Percentiles rank a stretch among this genome's conserved stretches.
phyloP scores from a whole-genome alignment of 2,888 invertebrate species.

The Escarpia spicata region DNA sequence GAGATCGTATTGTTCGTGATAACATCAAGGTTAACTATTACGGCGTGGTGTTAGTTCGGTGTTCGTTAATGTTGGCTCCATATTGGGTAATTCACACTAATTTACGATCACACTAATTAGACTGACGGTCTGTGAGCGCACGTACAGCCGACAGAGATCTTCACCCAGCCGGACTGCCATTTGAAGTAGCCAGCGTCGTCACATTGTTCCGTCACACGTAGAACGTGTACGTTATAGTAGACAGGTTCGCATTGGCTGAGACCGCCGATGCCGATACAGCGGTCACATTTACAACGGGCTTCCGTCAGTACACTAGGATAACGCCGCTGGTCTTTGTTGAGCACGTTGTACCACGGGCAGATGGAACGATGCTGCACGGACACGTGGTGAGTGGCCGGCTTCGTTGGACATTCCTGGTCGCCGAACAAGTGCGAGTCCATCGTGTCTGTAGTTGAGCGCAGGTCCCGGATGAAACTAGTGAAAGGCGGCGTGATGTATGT shows the following conservation, averaged over 20 bases:
- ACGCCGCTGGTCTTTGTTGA: constrained; percentile 1
- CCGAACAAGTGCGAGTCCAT: background rate
- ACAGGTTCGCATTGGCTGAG: constrained; percentile 18
- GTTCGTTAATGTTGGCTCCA: background rate
- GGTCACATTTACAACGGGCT: constrained; percentile 14
- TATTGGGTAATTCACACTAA: background rate
- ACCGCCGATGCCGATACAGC: constrained; percentile 6
- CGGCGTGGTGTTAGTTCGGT: background rate
- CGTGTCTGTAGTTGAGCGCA: background rate
- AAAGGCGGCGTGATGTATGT: background rate
- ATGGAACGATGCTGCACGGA: constrained; percentile 20
- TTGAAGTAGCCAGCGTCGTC: constrained; percentile 17
- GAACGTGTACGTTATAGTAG: constrained; percentile 23
- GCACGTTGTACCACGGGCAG: constrained; percentile 27
- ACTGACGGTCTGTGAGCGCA: constrained; percentile 17
- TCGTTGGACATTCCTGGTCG: background rate
- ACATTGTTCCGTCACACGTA: constrained; percentile 19
- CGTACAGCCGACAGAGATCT: constrained; percentile 20
- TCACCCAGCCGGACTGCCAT: constrained; percentile 20
- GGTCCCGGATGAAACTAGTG: background rate
- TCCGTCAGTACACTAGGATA: constrained; percentile 17
- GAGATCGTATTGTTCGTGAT: background rate
- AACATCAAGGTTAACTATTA: background rate
- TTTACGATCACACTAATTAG: background rate
- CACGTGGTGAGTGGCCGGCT: background rate